Conservation (phyloP, 1,140 invertebrate species). For the Plectrocnemia conspersa region DNA sequence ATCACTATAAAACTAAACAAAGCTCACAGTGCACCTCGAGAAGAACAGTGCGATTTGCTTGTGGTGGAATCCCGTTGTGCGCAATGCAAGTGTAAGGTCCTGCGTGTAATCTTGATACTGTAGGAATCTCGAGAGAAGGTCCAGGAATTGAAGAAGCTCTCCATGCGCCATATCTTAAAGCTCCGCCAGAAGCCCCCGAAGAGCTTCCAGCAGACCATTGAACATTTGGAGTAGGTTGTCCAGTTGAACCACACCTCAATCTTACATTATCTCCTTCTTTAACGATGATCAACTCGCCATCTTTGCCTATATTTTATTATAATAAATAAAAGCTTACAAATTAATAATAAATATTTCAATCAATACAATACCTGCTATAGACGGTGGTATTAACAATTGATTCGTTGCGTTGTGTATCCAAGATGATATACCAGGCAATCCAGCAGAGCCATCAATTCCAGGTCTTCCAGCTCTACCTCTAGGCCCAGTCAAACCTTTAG, state of each 20-base stretch:
- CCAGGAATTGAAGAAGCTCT: conserved; percentile 65
- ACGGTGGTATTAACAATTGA: conserved; percentile 72
- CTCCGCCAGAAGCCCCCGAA: conserved; percentile 53
- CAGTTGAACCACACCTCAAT: conserved; percentile 70
- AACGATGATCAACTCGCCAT: conserved; percentile 37
- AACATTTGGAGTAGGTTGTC: conserved; percentile 67
- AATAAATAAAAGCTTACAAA: background rate
- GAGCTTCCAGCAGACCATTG: conserved; percentile 70
- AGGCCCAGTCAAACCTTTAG: conserved; percentile 61
- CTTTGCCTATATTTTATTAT: conserved; percentile 18
- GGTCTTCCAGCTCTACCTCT: conserved; percentile 64
- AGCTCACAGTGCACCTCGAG: conserved; percentile 87
- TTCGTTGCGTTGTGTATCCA: conserved; percentile 65
- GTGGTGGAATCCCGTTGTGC: conserved; percentile 81
- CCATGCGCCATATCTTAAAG: conserved; percentile 46
- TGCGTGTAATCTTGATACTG: conserved; percentile 79
- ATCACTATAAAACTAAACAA: conserved; percentile 14
- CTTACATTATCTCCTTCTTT: conserved; percentile 64
- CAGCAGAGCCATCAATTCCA: conserved; percentile 63
- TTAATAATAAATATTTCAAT: conserved; percentile 8
- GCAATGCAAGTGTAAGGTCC: conserved; percentile 82
- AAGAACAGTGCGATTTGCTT: conserved; percentile 71
- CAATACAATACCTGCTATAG: conserved; percentile 61
- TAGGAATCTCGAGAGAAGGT: conserved; percentile 70
- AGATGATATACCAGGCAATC: conserved; percentile 68